Evolutionary conservation across 2,113 vertebrate genomes (phyloP).

Genomic region (Colinus virginianus): DNA sequence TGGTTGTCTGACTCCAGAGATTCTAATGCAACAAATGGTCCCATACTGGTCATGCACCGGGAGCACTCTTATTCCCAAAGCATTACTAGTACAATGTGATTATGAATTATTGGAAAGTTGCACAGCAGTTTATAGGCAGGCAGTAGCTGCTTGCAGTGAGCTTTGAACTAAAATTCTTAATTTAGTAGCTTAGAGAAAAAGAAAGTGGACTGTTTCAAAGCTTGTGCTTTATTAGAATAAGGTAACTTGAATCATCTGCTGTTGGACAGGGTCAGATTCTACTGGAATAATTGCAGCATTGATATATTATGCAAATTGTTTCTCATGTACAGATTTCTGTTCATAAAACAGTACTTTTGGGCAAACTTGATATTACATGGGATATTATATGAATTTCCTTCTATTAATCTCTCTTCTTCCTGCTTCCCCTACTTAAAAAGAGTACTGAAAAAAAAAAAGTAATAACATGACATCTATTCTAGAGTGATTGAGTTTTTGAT

Average conservation of each 20-base stretch:
- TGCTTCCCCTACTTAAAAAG: accelerated
- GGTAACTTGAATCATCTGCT: neutral
- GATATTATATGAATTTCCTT: neutral
- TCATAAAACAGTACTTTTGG: neutral
- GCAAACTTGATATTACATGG: neutral
- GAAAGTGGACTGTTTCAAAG: neutral
- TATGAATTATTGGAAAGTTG: neutral
- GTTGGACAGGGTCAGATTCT: neutral
- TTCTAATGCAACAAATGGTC: neutral
- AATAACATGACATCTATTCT: neutral
- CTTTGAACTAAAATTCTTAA: neutral
- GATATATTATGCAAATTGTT: neutral
- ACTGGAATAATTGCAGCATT: neutral
- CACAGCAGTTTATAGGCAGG: neutral
- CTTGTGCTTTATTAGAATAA: neutral
- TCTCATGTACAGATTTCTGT: neutral
- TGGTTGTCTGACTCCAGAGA: neutral
- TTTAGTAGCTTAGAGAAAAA: neutral
- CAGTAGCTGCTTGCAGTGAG: neutral
- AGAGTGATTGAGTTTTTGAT: neutral
- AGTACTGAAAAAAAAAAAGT: neutral
- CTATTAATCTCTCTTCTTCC: accelerated
- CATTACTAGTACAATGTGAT: neutral
- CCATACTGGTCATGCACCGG: neutral
- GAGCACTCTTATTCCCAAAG: accelerated